Evolutionary conservation across 2,797 vertebrate genomes (phyloP).

Genomic region (Bovichtus diacanthus): DNA sequence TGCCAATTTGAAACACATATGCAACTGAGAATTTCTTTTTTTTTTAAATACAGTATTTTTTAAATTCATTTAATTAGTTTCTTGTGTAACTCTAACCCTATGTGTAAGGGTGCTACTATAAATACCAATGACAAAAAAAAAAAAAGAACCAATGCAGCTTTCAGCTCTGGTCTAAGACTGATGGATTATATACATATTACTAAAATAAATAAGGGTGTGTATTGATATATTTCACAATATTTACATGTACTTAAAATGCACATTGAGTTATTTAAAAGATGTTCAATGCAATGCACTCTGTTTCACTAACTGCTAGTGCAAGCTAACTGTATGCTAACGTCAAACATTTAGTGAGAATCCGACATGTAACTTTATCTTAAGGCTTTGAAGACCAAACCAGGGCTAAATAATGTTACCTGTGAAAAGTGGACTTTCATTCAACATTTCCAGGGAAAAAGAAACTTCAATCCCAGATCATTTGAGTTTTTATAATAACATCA

Average conservation of each 20-base stretch:
- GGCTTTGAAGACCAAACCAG: not conserved
- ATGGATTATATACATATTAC: not conserved
- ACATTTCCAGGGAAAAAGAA: too few species aligned
- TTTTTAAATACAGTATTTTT: not conserved
- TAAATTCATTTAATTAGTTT: not conserved
- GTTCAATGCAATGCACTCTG: not conserved
- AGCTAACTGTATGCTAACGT: not conserved
- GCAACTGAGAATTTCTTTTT: not conserved
- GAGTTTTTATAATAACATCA: too few species aligned
- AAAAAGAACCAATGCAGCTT: not conserved
- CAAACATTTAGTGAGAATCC: not conserved
- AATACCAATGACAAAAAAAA: not conserved
- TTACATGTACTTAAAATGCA: not conserved
- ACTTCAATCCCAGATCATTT: too few species aligned
- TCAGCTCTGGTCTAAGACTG: not conserved
- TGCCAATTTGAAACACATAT: not conserved
- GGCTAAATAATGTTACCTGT: not conserved
- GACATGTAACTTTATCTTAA: not conserved
- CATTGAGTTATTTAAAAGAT: too few species aligned
- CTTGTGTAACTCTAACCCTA: too few species aligned
- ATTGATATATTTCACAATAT: not conserved
- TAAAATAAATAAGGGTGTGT: not conserved
- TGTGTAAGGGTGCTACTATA: too few species aligned
- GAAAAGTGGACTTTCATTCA: not conserved
- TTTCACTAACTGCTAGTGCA: not conserved